Evolutionary conservation across 92 coral and sea anemone genomes (phyloP), one percentile per base, ranked within the genome.

Genomic region (Paragorgia papillata): DNA sequence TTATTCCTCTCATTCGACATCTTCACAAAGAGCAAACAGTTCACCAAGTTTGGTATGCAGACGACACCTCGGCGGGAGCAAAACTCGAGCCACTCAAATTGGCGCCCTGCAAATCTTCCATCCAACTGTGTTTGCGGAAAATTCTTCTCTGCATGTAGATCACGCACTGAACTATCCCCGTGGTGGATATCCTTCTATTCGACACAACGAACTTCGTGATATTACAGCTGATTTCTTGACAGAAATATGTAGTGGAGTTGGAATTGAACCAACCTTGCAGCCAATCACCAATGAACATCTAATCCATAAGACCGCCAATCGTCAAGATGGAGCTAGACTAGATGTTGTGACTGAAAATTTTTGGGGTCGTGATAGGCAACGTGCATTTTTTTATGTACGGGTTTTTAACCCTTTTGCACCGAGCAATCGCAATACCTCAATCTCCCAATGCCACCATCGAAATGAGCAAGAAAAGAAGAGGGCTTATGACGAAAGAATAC

Each of bases 361-460:
- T 25, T 62, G 68, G 68, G 43, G 68, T 13, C 20, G 68, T 31
- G 68, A 62, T 62, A 37, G 68, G 43, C 40, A 62, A 62, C 68
- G 68, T 62, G 68, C 68, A 62, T 62, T 62, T 62, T 62, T 62
- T 62, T 39, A 34, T 25, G 43, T 62, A 13, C 34, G 43, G 48
- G 68, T 62, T 30, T 62, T 62, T 15, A 62, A 27, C 48, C 68
- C 68, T 34, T 62, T 62, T 12, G 68, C 68, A 62, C 68, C 68
- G 8, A 31, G 68, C 68, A 30, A 62, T 62, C 68, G 68, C 14
- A 65, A 37, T 33, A 41, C 73, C 28, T 65, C 73, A 9, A 48
- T 65, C 53, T 5, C 73, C 30, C 73, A 65, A 24, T 65, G 73
- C 73, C 44, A 65, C 39, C 51, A 51, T 9, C 34, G 18, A 39